Conservation (phyloP, 2,113 vertebrate species). For the Lycocorax pyrrhopterus region DNA sequence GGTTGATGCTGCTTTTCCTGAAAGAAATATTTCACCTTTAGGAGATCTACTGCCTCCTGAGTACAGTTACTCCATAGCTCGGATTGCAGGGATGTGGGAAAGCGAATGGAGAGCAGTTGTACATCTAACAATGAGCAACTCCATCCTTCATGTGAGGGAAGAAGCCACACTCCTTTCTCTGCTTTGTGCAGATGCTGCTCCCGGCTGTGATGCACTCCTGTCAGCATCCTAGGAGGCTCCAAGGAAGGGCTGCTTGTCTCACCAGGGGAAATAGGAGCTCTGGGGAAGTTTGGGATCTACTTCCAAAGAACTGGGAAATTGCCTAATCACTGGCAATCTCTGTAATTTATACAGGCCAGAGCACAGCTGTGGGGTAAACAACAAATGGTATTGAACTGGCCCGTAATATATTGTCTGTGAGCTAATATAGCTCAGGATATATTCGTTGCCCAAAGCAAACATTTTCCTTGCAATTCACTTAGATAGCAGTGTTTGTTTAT, state of each 20-base stretch:
- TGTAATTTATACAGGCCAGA: not conserved
- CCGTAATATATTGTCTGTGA: not conserved
- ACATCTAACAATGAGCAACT: not conserved
- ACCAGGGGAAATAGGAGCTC: not conserved
- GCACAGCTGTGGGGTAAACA: not conserved
- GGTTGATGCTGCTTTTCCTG: not conserved
- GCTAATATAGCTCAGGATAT: conserved; percentile 20
- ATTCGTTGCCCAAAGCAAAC: not conserved
- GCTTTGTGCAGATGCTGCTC: not conserved
- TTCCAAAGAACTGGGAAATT: not conserved
- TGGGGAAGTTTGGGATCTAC: not conserved
- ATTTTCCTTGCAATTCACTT: not conserved
- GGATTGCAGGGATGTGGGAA: not conserved
- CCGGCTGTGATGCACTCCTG: not conserved
- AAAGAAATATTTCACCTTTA: conserved; percentile 51
- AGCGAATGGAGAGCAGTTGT: not conserved
- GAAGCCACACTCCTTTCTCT: not conserved
- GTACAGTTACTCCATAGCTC: not conserved
- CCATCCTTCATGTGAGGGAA: not conserved
- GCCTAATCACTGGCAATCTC: not conserved
- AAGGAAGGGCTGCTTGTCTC: not conserved
- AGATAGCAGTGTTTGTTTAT: not conserved
- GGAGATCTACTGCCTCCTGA: not conserved
- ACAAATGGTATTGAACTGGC: not conserved
- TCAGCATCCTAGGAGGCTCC: not conserved